A percentile compares a stretch with the other conserved stretches of the same genome.
Conservation (phyloP, 2,797 vertebrate genomes). For the Poecilia velifera region DNA sequence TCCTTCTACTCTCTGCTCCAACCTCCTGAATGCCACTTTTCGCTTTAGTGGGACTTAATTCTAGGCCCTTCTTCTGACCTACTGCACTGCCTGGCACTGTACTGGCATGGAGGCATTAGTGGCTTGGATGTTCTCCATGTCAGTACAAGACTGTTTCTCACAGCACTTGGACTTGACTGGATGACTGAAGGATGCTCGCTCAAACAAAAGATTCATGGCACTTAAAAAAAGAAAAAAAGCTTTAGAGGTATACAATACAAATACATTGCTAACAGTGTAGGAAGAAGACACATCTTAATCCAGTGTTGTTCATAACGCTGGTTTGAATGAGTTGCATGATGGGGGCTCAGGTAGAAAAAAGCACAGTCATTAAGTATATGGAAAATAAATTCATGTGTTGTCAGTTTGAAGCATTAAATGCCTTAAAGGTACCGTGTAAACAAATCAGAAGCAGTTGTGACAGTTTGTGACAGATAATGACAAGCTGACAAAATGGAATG, state of each 20-base stretch:
- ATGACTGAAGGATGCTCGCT: slow-evolving; percentile 82
- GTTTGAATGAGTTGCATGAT: slow-evolving; percentile 53
- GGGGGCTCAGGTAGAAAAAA: slow-evolving; percentile 61
- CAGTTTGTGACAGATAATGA: slow-evolving; percentile 66
- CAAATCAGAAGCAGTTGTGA: slow-evolving; percentile 72
- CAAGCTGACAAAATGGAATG: slow-evolving; percentile 83
- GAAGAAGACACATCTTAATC: slow-evolving; percentile 51
- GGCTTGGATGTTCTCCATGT: slow-evolving; percentile 87
- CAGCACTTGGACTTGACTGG: slow-evolving; percentile 61
- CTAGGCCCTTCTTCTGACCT: slow-evolving; percentile 73
- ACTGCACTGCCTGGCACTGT: slow-evolving; percentile 77
- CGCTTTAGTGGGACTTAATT: slow-evolving; percentile 80
- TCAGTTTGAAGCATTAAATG: slow-evolving; percentile 66
- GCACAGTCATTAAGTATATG: slow-evolving; percentile 57
- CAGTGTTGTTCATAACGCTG: slow-evolving; percentile 43
- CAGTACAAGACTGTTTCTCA: slow-evolving; percentile 72
- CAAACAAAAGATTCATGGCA: slow-evolving; percentile 78
- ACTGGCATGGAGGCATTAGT: slow-evolving; percentile 81
- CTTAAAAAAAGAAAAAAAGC: slow-evolving; percentile 75
- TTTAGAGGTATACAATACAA: slow-evolving; percentile 73
- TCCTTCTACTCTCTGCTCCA: slow-evolving; percentile 6
- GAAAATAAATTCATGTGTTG: slow-evolving; percentile 55
- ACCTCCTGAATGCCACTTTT: slow-evolving; percentile 82
- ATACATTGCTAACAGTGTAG: slow-evolving; percentile 57
- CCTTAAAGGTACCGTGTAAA: slow-evolving; percentile 74